Percentiles rank a stretch among this genome's conserved stretches.
These are phyloP conservation scores for Cephalopholis sonnerati DNA, from an alignment of 2,113 vertebrate genomes.

Conservation along the genomic window DNA sequence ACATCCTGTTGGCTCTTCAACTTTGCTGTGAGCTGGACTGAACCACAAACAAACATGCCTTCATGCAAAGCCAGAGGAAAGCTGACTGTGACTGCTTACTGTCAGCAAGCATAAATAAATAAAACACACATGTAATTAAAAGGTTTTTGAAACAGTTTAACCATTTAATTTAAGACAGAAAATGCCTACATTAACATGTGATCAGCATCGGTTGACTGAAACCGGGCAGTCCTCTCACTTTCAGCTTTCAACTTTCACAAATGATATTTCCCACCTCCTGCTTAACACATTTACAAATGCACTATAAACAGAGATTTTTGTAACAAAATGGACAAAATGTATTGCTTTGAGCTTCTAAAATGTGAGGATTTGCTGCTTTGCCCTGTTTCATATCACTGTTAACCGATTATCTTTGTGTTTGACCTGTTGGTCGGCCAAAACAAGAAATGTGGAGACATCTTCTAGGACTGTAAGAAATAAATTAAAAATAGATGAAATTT, in stretches of 20 bases:
- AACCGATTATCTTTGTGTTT: background rate
- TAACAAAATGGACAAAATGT: background rate
- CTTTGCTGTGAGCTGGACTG: background rate
- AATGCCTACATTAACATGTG: background rate
- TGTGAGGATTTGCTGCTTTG: background rate
- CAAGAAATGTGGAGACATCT: background rate
- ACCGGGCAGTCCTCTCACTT: background rate
- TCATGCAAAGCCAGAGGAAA: background rate
- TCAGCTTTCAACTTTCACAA: background rate
- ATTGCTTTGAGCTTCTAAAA: background rate
- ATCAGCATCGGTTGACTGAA: background rate
- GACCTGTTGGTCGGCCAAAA: background rate
- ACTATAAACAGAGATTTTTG: background rate
- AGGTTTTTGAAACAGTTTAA: background rate
- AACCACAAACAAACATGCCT: conserved; percentile 22
- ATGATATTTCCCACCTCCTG: background rate
- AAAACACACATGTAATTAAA: background rate
- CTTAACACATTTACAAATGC: background rate
- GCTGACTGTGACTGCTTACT: no score
- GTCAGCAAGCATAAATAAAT: background rate
- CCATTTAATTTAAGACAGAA: background rate
- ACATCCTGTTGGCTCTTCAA: conserved; percentile 24
- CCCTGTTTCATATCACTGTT: background rate
- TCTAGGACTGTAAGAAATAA: background rate
- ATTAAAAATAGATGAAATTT: background rate